Conservation (phyloP, 2,113 vertebrate genomes). For the Holacanthus passer region DNA sequence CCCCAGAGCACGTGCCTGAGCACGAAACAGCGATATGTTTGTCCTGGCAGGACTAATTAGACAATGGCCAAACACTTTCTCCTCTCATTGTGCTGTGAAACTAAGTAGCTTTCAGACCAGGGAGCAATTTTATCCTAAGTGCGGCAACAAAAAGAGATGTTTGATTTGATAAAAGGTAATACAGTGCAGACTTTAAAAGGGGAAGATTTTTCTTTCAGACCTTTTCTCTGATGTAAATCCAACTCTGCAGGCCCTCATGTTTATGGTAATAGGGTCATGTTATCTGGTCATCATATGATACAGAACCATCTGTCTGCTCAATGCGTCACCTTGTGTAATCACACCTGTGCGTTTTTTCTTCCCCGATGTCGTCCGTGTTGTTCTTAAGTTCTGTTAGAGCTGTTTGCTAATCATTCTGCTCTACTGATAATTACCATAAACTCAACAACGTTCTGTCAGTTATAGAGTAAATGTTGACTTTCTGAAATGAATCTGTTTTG, state of each 20-base stretch:
- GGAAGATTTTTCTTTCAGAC: constrained; percentile 5
- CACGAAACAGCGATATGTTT: constrained; percentile 23
- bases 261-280: constrained; percentile 34
- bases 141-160: background rate
- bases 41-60: constrained; percentile 40
- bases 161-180: constrained; percentile 25
- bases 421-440: constrained; percentile 2
- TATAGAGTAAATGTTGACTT: no score
- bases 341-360: background rate
- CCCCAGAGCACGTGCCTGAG: constrained; percentile 23
- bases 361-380: background rate
- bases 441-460: background rate
- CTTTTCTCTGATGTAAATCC: constrained; percentile 43
- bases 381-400: background rate
- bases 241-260: constrained; percentile 33
- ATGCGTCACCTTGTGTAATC: constrained; percentile 4
- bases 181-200: background rate
- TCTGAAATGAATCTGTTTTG: background rate
- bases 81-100: constrained; percentile 22
- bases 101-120: constrained; percentile 1
- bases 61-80: constrained; percentile 1
- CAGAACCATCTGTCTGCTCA: constrained; percentile 46
- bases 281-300: constrained; percentile 16
- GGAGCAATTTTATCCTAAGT: constrained; percentile 15
- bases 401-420: background rate